Percentiles rank a stretch among this genome's conserved stretches.
phyloP scores from a whole-genome alignment of 2,113 vertebrate genomes.

The Neogobius melanostomus region DNA sequence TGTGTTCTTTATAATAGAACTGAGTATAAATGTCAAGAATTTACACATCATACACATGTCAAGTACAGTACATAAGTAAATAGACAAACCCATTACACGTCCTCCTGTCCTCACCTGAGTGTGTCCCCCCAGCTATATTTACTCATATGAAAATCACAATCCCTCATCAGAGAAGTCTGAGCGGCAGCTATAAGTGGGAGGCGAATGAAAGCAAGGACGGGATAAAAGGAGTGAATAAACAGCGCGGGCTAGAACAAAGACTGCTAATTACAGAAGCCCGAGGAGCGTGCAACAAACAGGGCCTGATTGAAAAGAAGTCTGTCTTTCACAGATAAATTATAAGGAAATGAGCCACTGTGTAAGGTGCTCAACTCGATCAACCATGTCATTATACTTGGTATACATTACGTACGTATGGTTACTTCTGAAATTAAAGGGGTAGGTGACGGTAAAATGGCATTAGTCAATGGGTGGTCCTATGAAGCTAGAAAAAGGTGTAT shows the following conservation, averaged over 20 bases:
- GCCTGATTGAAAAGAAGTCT: constrained; percentile 45
- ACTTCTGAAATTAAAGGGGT: neutral
- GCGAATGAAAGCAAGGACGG: constrained; percentile 55
- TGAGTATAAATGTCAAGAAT: neutral
- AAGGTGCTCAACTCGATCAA: constrained; percentile 28
- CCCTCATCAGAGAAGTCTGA: constrained; percentile 62
- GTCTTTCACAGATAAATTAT: constrained; percentile 47
- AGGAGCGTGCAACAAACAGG: constrained; percentile 39
- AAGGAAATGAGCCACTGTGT: constrained; percentile 20
- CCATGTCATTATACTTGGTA: constrained; percentile 18
- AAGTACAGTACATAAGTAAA: neutral
- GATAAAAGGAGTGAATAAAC: constrained; percentile 48
- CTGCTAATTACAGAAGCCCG: constrained; percentile 55
- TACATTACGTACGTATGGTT: neutral
- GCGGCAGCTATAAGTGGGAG: constrained; percentile 55
- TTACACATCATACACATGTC: neutral
- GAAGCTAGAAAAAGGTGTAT: constrained; percentile 21
- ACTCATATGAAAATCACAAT: constrained; percentile 61
- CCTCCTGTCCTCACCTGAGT: constrained; percentile 41
- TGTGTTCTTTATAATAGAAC: too few species aligned
- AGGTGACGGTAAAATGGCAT: neutral
- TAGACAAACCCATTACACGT: neutral
- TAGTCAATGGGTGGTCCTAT: constrained; percentile 1
- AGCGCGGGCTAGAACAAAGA: constrained; percentile 54
- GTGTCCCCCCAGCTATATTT: constrained; percentile 53